Percentiles rank a stretch among this genome's conserved stretches.
These are phyloP conservation scores for Phalacrocorax pelagicus DNA, from an alignment of 2,113 vertebrate species.

Conservation along the genomic window DNA sequence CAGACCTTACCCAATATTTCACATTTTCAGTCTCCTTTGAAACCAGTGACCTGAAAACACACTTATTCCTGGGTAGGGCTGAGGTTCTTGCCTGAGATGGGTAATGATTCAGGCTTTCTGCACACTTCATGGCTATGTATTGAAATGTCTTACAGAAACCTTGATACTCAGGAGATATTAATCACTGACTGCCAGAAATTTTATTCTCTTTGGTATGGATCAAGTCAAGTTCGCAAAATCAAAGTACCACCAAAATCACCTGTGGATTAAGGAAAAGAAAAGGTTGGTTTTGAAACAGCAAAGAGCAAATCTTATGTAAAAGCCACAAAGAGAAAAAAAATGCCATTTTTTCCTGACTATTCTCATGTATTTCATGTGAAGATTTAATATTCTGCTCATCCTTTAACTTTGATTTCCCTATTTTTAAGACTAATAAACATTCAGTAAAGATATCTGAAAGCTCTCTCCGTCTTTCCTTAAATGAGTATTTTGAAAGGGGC, in stretches of 20 bases:
- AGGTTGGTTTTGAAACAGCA: not conserved
- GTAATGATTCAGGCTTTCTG: not conserved
- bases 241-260: not conserved
- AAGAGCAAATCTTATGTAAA: not conserved
- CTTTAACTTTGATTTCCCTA: not conserved
- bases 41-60: not conserved
- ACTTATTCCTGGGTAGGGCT: rapidly evolving
- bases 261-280: not conserved
- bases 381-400: not conserved
- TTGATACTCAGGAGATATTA: not conserved
- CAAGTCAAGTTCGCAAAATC: not conserved
- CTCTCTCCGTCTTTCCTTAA: not conserved
- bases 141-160: not conserved
- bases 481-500: slow-evolving; percentile 2
- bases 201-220: not conserved
- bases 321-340: not conserved
- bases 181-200: not conserved
- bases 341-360: rapidly evolving
- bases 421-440: not conserved
- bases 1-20: not conserved
- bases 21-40: not conserved
- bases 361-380: not conserved
- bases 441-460: not conserved
- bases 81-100: not conserved
- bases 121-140: not conserved